Evolutionary conservation across 2,113 vertebrate species (phyloP).

Genomic region (Oncorhynchus keta): DNA sequence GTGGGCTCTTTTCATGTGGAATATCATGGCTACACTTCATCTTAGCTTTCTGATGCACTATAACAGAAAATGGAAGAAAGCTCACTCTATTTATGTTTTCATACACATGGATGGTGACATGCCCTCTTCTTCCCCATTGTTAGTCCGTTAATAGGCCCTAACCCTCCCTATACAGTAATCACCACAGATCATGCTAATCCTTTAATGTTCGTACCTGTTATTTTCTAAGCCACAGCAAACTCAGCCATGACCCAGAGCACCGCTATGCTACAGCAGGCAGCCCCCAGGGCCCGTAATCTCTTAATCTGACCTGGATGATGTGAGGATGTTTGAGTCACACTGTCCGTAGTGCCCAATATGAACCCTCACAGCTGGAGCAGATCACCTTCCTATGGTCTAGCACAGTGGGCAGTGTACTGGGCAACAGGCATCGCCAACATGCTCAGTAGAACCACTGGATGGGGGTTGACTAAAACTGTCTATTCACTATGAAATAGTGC

Average conservation of each 20-base stretch:
- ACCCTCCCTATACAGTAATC: neutral
- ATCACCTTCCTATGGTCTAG: neutral
- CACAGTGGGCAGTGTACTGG: too few relatives aligned
- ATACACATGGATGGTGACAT: neutral
- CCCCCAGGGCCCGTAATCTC: neutral
- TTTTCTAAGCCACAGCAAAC: slow-evolving; percentile 14
- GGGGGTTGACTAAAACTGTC: too few relatives aligned
- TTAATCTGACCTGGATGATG: slow-evolving; percentile 22
- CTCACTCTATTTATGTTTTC: neutral
- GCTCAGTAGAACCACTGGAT: too few relatives aligned
- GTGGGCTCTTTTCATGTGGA: neutral
- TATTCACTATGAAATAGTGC: too few relatives aligned
- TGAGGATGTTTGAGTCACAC: too few relatives aligned
- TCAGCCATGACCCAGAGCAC: slow-evolving; percentile 10
- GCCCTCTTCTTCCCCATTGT: neutral
- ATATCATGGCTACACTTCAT: too few relatives aligned
- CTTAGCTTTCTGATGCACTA: neutral
- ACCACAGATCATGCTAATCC: slow-evolving; percentile 18
- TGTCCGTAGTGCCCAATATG: too few relatives aligned
- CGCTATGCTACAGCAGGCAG: neutral
- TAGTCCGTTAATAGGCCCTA: too few relatives aligned
- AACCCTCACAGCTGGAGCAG: neutral
- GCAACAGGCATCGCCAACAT: too few relatives aligned
- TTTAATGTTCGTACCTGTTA: slow-evolving; percentile 26
- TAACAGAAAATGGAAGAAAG: neutral